Evolutionary conservation across 2,888 invertebrate genomes (phyloP), one percentile per base, ranked within the genome.

Genomic region (Steromphala cineraria): DNA sequence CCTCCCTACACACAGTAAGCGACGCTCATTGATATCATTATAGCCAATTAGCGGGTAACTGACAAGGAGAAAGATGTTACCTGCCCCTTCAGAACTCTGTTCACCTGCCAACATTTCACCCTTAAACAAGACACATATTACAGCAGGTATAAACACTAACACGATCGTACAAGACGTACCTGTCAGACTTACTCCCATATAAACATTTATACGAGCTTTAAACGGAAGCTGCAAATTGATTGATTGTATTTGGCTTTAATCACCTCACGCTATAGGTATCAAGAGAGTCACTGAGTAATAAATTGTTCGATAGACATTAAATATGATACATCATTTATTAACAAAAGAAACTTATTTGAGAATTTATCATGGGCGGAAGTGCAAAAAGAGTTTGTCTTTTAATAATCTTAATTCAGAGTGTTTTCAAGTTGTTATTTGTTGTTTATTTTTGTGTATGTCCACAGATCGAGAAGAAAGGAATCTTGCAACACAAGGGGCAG

Each of bases 401-500:
- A 10, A 56, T 24, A 2, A n/a, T 55, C 13, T 24, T 31, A 71
- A 71, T 8, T 31, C 36, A 71, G 28, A n/a, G 31, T 15, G 71
- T 28, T n/a, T 71, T 31, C n/a, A 28, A 19, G 17, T 31, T 13
- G 2, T 19, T n/a, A n/a, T 28, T 52, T 75, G 17, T 52, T 40
- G 8, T 40, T 15, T 19, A 40, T 36, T 36, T 36, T 4, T 7
- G 2, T 36, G 36, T 71, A 78, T 36, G 5, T n/a, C 71, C 53
- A 3, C 81, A 88, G 88, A 83, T 88, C 17, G 85, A 87, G 17
- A 84, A 84, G 67, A 83, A 87, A 56, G 83, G 84, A 28, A 75
- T 85, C 13, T 67, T 89, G 17, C 87, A 87, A 24, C 81, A 85
- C 0, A 84, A 86, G 31, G 98, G 97, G n/a, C 95, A 96, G 91